Evolutionary conservation across 2,888 invertebrate species (phyloP).

Genomic region (Hydrotaea diabolus): DNA sequence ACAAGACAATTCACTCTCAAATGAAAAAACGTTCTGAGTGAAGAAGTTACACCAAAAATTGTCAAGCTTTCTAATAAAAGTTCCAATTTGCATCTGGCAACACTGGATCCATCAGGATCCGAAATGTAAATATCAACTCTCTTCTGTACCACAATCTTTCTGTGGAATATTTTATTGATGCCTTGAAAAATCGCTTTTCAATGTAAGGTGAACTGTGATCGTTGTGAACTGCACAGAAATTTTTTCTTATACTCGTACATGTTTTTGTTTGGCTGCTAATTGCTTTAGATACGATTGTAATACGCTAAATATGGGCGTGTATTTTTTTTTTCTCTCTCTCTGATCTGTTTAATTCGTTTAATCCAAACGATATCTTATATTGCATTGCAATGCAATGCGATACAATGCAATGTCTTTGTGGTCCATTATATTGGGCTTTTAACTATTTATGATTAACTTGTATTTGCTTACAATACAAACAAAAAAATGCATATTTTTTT

Average conservation of each 20-base stretch:
- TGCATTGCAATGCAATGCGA: background rate
- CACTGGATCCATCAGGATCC: too few species aligned
- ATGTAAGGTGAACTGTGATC: background rate
- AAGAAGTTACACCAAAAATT: too few species aligned
- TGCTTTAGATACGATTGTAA: constrained; percentile 62
- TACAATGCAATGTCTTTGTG: constrained; percentile 12
- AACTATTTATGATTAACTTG: constrained; percentile 60
- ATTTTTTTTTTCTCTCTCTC: background rate
- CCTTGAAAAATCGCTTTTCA: too few species aligned
- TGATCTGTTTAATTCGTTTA: background rate
- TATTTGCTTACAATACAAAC: constrained; percentile 43
- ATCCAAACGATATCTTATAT: background rate
- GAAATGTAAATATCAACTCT: too few species aligned
- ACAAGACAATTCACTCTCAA: too few species aligned
- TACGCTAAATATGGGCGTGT: constrained; percentile 61
- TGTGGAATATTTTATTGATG: too few species aligned
- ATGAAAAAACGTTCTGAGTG: too few species aligned
- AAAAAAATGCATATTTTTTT: constrained; percentile 24
- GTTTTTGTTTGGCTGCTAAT: constrained; percentile 55
- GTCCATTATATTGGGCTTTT: constrained; percentile 30
- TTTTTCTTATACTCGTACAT: background rate
- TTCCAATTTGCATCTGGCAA: too few species aligned
- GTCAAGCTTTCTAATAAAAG: too few species aligned
- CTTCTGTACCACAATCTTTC: too few species aligned
- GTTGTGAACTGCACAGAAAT: background rate